Evolutionary conservation across 2,888 invertebrate genomes (phyloP), one percentile per base, ranked within the genome.

Genomic region (Drosophila monieri): DNA sequence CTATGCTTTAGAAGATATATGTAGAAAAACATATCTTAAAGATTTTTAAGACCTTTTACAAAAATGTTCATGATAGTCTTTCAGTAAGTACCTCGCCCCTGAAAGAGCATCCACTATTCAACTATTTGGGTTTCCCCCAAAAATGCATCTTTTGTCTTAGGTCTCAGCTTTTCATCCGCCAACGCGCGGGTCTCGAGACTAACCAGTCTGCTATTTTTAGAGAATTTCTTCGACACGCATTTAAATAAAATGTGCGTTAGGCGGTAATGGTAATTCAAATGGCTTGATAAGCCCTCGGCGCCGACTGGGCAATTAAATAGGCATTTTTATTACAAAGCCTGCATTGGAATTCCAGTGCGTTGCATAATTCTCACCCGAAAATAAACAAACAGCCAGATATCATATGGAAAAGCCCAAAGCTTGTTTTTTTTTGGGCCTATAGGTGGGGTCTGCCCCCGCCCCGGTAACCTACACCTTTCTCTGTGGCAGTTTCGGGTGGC

Each of bases 281-380:
- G 60, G 60, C 30, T 47, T 57, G 80, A 84, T 80, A 84, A 80
- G 80, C 56, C 53, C 48, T 49, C 51, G 67, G 66, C 85, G 85
- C 88, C 83, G 76, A 59, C 77, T 60, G 43, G 48, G 62, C 85
- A 75, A 85, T 83, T 87, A 85, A 85, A 54, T 77, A 74, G 74
- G 51, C 83, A 80, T 71, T 85, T 80, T 83, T 78, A 83, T 78
- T 67, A 48, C 68, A 46, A 46, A n/a, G 55, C 49, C 43, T 59
- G 69, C 78, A 76, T 56, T 65, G 83, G 85, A 85, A 87, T 86
- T 73, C 62, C 76, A 23, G 60, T 53, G 56, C 53, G 55, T 83
- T 83, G 88, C 88, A 81, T 72, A 85, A 85, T 85, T 87, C 69
- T 75, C 51, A 52, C 73, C 57, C 54, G 32, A 76, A 35, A 41